phyloP scores from a whole-genome alignment of 2,888 invertebrate genomes.

The Gnatocerus cornutus region DNA sequence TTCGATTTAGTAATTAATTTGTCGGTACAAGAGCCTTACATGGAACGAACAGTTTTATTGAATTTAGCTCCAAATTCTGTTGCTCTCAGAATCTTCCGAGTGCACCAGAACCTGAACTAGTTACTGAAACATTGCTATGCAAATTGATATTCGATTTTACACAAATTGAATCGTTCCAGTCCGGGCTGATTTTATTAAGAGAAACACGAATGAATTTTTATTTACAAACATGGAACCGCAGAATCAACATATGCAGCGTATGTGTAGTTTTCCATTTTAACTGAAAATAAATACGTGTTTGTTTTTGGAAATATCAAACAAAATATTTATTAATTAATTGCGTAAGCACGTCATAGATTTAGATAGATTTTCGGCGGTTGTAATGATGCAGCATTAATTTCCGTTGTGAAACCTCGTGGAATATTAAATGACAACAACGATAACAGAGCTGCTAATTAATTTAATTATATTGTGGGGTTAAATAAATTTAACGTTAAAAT shows the following conservation, averaged over 20 bases:
- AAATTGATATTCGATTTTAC: conserved; percentile 46
- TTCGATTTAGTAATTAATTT: conserved; percentile 35
- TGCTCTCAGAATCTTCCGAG: conserved; percentile 39
- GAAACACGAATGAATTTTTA: conserved; percentile 20
- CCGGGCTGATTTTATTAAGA: conserved; percentile 39
- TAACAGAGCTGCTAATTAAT: no score
- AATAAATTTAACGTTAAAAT: no score
- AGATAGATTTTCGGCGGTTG: not conserved
- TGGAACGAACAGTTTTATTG: conserved; percentile 32
- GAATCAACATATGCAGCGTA: not conserved
- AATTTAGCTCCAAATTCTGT: conserved; percentile 36
- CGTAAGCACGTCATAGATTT: not conserved
- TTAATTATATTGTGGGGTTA: no score
- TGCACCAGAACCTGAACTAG: conserved; percentile 36
- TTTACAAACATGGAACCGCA: conserved; percentile 17
- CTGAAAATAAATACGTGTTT: conserved; percentile 1
- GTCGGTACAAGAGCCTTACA: conserved; percentile 13
- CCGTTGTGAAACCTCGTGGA: no score
- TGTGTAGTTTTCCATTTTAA: not conserved
- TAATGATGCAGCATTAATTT: no score
- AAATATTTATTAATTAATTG: conserved; percentile 10
- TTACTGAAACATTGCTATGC: conserved; percentile 44
- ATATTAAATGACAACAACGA: no score
- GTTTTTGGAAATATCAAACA: not conserved
- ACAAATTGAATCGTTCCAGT: conserved; percentile 43